Conservation (phyloP, 2,888 invertebrate species). For the Ischnus inquisitorius region DNA sequence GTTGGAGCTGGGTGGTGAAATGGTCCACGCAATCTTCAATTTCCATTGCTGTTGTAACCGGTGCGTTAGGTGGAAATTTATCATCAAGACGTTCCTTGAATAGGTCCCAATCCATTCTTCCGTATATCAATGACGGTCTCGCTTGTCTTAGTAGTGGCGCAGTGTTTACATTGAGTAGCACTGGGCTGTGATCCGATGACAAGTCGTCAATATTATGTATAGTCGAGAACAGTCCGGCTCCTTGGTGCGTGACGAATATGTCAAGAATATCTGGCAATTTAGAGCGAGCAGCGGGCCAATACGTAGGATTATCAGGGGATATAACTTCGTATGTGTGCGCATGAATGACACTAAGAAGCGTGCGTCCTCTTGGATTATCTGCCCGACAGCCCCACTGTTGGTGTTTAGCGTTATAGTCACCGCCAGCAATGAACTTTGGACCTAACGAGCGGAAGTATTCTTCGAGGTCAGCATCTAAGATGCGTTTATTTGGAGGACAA, state of each 20-base stretch:
- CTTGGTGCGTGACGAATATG: slow-evolving; percentile 71
- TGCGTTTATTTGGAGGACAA: slow-evolving; percentile 72
- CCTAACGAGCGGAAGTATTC: slow-evolving; percentile 66
- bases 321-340: slow-evolving; percentile 25
- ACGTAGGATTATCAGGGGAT: slow-evolving; percentile 71
- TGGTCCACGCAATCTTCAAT: slow-evolving; percentile 64
- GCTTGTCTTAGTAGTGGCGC: slow-evolving; percentile 50
- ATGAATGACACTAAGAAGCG: slow-evolving; percentile 48
- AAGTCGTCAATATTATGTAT: slow-evolving; percentile 68
- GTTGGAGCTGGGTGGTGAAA: slow-evolving; percentile 63
- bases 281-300: slow-evolving; percentile 72
- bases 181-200: slow-evolving; percentile 71
- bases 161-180: slow-evolving; percentile 66
- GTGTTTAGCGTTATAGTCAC: slow-evolving; percentile 71
- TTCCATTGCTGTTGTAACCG: slow-evolving; percentile 60
- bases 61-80: slow-evolving; percentile 49
- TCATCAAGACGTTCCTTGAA: slow-evolving; percentile 56
- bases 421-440: slow-evolving; percentile 64
- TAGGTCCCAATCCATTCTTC: slow-evolving; percentile 64
- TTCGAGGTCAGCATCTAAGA: slow-evolving; percentile 67
- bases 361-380: slow-evolving; percentile 47
- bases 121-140: slow-evolving; percentile 47
- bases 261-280: slow-evolving; percentile 74
- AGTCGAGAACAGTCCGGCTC: slow-evolving; percentile 55
- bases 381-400: slow-evolving; percentile 66